A percentile compares a stretch with the other conserved stretches of the same genome.
Evolutionary conservation across 2,888 invertebrate genomes (phyloP).

Genomic region (Phlogophora meticulosa): DNA sequence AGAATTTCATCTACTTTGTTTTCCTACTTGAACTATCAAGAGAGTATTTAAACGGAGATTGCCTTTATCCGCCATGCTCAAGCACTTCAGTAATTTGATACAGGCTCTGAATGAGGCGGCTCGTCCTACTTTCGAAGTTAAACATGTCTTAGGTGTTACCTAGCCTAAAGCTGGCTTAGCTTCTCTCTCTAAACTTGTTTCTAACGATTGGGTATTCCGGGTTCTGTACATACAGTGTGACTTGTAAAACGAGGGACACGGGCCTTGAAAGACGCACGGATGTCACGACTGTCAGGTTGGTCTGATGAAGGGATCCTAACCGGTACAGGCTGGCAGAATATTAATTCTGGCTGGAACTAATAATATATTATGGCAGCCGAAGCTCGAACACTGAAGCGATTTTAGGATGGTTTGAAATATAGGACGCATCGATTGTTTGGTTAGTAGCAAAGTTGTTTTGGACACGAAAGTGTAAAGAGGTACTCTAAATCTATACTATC

Average conservation of each 20-base stretch:
- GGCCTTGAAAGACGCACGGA: too few species aligned
- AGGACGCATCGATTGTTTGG: too few species aligned
- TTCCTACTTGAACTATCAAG: constrained; percentile 39
- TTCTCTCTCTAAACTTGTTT: constrained; percentile 42
- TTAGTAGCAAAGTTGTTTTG: too few species aligned
- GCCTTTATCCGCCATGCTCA: constrained; percentile 58
- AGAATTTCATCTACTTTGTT: constrained; percentile 34
- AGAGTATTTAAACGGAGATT: constrained; percentile 57
- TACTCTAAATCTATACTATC: too few species aligned
- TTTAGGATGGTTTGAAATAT: too few species aligned
- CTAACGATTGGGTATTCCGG: constrained; percentile 31
- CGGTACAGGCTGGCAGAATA: too few species aligned
- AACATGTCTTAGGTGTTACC: constrained; percentile 1
- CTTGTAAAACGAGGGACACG: not conserved
- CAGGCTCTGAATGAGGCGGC: constrained; percentile 57
- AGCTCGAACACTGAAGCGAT: too few species aligned
- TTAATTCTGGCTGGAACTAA: too few species aligned
- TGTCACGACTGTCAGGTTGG: too few species aligned
- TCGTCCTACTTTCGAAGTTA: constrained; percentile 66
- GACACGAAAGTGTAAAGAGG: too few species aligned
- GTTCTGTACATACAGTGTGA: constrained; percentile 18
- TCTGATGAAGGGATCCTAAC: too few species aligned
- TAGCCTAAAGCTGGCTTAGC: constrained; percentile 11
- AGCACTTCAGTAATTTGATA: constrained; percentile 67
- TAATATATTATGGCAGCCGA: too few species aligned